A percentile compares a stretch with the other conserved stretches of the same genome.
phyloP scores from a whole-genome alignment of 2,113 vertebrate species.

The Falcunculus frontatus region DNA sequence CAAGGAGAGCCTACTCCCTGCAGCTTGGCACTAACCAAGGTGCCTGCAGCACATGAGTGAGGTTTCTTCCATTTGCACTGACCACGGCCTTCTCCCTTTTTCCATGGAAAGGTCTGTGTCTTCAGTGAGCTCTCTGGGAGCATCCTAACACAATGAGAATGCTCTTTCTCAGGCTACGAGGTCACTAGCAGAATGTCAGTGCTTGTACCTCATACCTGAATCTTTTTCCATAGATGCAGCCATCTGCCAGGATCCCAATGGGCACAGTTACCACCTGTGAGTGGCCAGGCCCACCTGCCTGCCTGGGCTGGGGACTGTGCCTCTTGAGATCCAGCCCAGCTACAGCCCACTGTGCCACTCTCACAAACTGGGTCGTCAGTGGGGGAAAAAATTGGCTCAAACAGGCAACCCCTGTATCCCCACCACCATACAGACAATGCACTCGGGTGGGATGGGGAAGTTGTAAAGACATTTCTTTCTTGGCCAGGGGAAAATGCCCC shows the following conservation, averaged over 20 bases:
- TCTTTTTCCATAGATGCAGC: not conserved
- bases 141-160: not conserved
- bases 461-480: not conserved
- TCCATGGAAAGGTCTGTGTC: not conserved
- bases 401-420: not conserved
- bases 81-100: not conserved
- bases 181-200: not conserved
- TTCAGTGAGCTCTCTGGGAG: not conserved
- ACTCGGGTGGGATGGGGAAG: not conserved
- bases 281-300: accelerated
- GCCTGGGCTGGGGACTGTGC: not conserved
- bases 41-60: not conserved
- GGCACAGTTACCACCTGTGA: accelerated
- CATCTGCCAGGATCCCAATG: not conserved
- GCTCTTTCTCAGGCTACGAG: not conserved
- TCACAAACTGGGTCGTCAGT: not conserved
- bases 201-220: not conserved
- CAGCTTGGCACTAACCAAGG: not conserved
- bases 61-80: not conserved
- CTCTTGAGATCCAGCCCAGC: not conserved
- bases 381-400: not conserved
- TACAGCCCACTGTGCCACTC: accelerated
- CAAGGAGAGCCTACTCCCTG: not conserved
- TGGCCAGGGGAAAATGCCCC: not conserved
- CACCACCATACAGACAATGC: not conserved